Evolutionary conservation across 2,888 invertebrate genomes (phyloP), one percentile per base, ranked within the genome.

Genomic region (Meliscaeva auricollis): DNA sequence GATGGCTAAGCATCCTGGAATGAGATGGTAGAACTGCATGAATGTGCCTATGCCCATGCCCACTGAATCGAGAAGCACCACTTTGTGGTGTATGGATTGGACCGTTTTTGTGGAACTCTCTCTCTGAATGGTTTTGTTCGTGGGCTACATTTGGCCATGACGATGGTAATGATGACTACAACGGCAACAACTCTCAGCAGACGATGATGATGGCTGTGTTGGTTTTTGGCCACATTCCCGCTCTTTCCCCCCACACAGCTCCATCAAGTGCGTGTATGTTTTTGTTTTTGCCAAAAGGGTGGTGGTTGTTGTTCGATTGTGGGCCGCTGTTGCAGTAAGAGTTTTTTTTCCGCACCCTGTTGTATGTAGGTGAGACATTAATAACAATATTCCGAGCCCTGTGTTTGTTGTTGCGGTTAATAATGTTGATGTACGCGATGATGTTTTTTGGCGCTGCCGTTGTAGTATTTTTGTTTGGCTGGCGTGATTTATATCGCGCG

Each of bases 381-480:
- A 87, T 87, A 87, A 87, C 87, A 78, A 82, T 87, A 87, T 82
- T 78, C 62, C 58, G 48, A 48, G 56, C 73, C 56, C 30, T 58
- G 69, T 72, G 62, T 13, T 69, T 62, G 72, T 72, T 76, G 85
- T 70, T 82, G 82, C 41, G 87, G 87, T 87, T 87, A 87, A 87
- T 87, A 87, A 87, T 78, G 87, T 74, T 87, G 87, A 87, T 87
- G 87, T 87, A 78, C 87, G 87, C 87, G 87, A 87, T 87, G 87
- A 87, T 87, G 87, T 82, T 87, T 82, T 82, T 87, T 87, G 74
- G 87, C 87, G 87, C 87, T 87, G 87, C 87, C 80, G 87, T 82
- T 87, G 87, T 82, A 58, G 81, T 73, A 74, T 48, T 87, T 87
- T 78, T 87, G 81, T 81, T 64, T 77, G 73, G 60, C 56, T 54